Conservation (phyloP, 2,113 vertebrate genomes). For the Monarcha castaneiventris region DNA sequence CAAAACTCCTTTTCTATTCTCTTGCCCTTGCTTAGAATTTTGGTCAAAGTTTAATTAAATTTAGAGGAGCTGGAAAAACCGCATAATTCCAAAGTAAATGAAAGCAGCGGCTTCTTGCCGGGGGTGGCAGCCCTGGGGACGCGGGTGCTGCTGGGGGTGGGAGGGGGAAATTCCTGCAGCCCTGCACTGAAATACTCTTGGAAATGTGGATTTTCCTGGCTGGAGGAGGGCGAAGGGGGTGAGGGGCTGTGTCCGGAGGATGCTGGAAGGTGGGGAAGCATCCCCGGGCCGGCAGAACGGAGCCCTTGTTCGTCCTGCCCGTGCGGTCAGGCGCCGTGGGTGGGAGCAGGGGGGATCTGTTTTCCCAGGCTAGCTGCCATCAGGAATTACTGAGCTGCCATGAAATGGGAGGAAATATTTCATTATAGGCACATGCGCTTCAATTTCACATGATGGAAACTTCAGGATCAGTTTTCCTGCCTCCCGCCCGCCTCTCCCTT, state of each 20-base stretch:
- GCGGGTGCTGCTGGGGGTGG: fast-evolving
- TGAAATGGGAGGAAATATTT: slow-evolving; percentile 81
- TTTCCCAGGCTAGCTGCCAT: slow-evolving; percentile 73
- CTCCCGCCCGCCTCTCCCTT: background rate
- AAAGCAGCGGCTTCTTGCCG: background rate
- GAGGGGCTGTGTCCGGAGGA: background rate
- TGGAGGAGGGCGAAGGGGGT: background rate
- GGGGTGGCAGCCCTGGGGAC: background rate
- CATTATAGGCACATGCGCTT: slow-evolving; percentile 80
- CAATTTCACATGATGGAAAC: slow-evolving; percentile 74
- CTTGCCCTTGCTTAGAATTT: background rate
- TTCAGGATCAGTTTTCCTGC: slow-evolving; percentile 47
- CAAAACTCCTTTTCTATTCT: background rate
- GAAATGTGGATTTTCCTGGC: background rate
- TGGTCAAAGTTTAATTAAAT: slow-evolving; percentile 58
- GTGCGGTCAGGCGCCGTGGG: slow-evolving; percentile 54
- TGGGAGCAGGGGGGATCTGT: slow-evolving; percentile 67
- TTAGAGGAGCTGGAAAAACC: slow-evolving; percentile 5
- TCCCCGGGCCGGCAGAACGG: background rate
- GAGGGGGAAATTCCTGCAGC: background rate
- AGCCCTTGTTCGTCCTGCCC: slow-evolving; percentile 29
- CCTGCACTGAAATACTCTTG: fast-evolving
- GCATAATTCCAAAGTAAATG: slow-evolving; percentile 37
- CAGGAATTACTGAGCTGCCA: slow-evolving; percentile 75
- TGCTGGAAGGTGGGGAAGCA: slow-evolving; percentile 42